phyloP scores from a whole-genome alignment of 2,797 vertebrate species.

The Channa striata region DNA sequence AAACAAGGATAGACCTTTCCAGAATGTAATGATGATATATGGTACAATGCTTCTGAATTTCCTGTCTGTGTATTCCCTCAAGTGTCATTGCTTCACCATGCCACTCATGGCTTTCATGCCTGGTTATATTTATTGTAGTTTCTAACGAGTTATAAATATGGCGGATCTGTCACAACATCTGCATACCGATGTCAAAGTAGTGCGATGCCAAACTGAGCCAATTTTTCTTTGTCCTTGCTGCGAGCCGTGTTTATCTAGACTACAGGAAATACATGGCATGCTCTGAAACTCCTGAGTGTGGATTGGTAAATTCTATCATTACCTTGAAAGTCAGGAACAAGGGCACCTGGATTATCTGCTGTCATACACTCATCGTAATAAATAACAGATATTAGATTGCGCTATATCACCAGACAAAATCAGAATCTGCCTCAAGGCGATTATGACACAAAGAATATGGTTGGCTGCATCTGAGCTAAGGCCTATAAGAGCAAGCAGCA shows the following conservation, averaged over 20 bases:
- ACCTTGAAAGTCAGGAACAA: slow-evolving; percentile 81
- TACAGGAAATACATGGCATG: slow-evolving; percentile 35
- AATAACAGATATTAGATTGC: slow-evolving; percentile 79
- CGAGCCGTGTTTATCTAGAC: slow-evolving; percentile 42
- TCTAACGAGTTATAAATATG: slow-evolving; percentile 40
- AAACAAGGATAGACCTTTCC: slow-evolving; percentile 49
- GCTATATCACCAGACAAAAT: slow-evolving; percentile 69
- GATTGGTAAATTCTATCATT: slow-evolving; percentile 75
- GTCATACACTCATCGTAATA: slow-evolving; percentile 78
- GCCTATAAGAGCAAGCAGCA: slow-evolving; percentile 27
- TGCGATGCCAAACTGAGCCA: slow-evolving; percentile 45
- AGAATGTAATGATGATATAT: slow-evolving; percentile 55
- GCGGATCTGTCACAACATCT: slow-evolving; percentile 42
- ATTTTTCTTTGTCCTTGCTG: slow-evolving; percentile 58
- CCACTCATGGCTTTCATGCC: slow-evolving; percentile 17
- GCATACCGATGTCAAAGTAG: slow-evolving; percentile 48
- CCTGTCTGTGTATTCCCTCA: slow-evolving; percentile 50
- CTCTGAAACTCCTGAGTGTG: slow-evolving; percentile 52
- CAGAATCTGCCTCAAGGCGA: slow-evolving; percentile 68
- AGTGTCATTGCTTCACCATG: slow-evolving; percentile 54
- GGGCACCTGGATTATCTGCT: slow-evolving; percentile 75
- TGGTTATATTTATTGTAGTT: slow-evolving; percentile 17
- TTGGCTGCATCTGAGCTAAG: slow-evolving; percentile 52
- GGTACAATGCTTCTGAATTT: slow-evolving; percentile 32
- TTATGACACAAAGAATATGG: slow-evolving; percentile 54